Conservation (phyloP, 2,888 invertebrate genomes). For the Tethea ocularis region DNA sequence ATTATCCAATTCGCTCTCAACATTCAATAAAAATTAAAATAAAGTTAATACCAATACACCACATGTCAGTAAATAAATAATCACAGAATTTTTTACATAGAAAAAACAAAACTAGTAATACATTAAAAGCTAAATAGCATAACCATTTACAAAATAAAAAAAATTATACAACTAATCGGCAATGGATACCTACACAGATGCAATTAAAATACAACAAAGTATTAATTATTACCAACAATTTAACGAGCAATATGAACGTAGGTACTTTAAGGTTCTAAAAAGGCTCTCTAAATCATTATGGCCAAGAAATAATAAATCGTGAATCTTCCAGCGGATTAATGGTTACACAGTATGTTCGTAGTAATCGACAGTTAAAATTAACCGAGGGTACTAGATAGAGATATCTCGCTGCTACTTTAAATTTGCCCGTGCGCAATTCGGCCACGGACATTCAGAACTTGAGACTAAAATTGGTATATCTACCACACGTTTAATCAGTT, state of each 20-base stretch:
- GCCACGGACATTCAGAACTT: slow-evolving; percentile 4
- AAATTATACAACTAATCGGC: too few species aligned
- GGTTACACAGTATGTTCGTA: slow-evolving; percentile 40
- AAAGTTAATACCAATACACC: too few species aligned
- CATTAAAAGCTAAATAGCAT: too few species aligned
- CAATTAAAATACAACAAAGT: not conserved
- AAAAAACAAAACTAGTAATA: too few species aligned
- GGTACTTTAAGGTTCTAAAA: not conserved
- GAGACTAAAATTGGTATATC: too few species aligned
- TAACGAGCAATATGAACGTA: not conserved
- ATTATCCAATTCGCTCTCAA: too few species aligned
- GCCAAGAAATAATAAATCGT: slow-evolving; percentile 5
- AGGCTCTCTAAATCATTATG: slow-evolving; percentile 3
- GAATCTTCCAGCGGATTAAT: slow-evolving; percentile 12
- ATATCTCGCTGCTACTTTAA: slow-evolving; percentile 55
- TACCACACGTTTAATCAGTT: too few species aligned
- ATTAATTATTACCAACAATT: not conserved
- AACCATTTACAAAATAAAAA: too few species aligned
- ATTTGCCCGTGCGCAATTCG: slow-evolving; percentile 38
- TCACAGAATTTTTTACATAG: too few species aligned
- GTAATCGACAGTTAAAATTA: slow-evolving; percentile 51
- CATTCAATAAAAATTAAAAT: too few species aligned
- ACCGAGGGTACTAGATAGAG: slow-evolving; percentile 53
- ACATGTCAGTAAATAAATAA: too few species aligned
- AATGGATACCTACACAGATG: too few species aligned